Evolutionary conservation across 2,888 invertebrate genomes (phyloP).

Genomic region (Geotrupes spiniger): DNA sequence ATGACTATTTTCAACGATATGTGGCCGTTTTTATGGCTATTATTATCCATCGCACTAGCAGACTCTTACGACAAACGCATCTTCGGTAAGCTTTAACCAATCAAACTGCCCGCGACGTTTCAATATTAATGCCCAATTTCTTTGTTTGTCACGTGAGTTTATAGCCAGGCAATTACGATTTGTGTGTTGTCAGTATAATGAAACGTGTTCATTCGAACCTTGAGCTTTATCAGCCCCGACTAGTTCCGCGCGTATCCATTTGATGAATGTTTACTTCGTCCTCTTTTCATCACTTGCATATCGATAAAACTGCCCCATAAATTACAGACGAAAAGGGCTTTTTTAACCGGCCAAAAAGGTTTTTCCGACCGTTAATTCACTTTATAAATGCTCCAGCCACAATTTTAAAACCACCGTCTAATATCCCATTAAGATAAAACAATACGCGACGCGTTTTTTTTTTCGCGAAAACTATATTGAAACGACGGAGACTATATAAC

Average conservation of each 20-base stretch:
- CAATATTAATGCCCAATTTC: conserved; percentile 5
- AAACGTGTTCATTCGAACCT: conserved; percentile 25
- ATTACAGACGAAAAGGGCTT: no score
- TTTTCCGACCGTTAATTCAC: no score
- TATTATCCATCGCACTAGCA: conserved; percentile 27
- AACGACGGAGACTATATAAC: no score
- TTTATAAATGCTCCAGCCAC: no score
- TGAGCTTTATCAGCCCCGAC: conserved; percentile 15
- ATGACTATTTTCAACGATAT: conserved; percentile 28
- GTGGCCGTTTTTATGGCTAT: conserved; percentile 28
- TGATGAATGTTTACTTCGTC: neutral
- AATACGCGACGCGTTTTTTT: no score
- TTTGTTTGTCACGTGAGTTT: conserved; percentile 26
- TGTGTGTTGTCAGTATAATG: conserved; percentile 26
- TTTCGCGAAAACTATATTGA: no score
- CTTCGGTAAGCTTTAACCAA: conserved; percentile 35
- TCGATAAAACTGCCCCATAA: neutral
- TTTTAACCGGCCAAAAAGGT: no score
- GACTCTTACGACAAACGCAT: conserved; percentile 36
- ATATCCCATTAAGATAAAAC: no score
- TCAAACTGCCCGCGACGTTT: neutral
- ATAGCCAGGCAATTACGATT: conserved; percentile 30
- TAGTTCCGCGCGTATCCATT: conserved; percentile 8
- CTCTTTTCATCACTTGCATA: conserved; percentile 2
- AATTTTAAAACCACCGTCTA: no score